Evolutionary conservation across 2,888 invertebrate species (phyloP).

Genomic region (Volucella zonaria): DNA sequence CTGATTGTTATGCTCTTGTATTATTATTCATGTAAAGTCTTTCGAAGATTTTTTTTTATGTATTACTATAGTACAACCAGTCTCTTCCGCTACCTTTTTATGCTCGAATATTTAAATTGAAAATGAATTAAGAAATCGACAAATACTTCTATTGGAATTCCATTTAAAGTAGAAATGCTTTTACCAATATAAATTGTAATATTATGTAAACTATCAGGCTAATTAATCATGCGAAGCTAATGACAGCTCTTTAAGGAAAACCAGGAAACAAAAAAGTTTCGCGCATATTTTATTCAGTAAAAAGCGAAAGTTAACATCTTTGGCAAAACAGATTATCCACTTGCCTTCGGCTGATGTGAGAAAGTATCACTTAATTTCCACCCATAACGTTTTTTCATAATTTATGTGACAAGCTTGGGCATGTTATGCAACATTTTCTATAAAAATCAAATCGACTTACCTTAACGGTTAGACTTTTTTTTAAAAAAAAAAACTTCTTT

Average conservation of each 20-base stretch:
- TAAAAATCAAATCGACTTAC: neutral
- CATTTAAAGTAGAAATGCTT: too few relatives aligned
- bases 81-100: too few relatives aligned
- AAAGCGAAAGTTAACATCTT: slow-evolving; percentile 43
- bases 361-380: slow-evolving; percentile 27
- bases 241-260: neutral
- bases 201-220: slow-evolving; percentile 2
- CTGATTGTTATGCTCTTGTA: too few relatives aligned
- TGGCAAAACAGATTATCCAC: neutral
- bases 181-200: neutral
- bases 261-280: neutral
- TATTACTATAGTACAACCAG: too few relatives aligned
- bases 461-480: neutral
- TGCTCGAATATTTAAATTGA: too few relatives aligned
- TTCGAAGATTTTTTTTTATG: too few relatives aligned
- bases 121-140: too few relatives aligned
- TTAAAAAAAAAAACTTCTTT: neutral
- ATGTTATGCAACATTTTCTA: slow-evolving; percentile 31
- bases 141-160: too few relatives aligned
- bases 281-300: neutral
- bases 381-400: slow-evolving; percentile 24
- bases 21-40: too few relatives aligned
- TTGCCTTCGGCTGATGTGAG: neutral
- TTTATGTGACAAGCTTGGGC: slow-evolving; percentile 18
- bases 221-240: neutral